Base-by-base conservation (phyloP, 2,888 invertebrate genomes). In the Choristoneura rosaceana region DNA sequence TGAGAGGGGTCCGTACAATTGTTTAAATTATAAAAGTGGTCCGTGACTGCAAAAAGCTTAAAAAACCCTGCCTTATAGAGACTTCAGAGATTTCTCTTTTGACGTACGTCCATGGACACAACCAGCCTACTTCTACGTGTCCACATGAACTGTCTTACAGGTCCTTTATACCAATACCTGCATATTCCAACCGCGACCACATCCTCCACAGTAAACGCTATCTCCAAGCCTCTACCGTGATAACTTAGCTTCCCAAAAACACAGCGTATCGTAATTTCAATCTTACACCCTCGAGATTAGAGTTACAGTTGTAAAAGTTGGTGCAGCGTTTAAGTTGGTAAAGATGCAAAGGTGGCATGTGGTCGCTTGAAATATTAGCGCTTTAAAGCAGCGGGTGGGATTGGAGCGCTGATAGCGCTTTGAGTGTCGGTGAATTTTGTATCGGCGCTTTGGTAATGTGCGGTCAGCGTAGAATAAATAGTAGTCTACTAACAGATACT, bases 171-270 rank as follows among this genome's bases (percentile, higher is more conserved):
- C 84, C 92, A 89, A 92, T 92, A 92, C 91, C 90, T 92, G 91
- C 93, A 93, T 93, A 93, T 93, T 93, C 92, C 92, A 87, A 86
- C 88, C 86, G 89, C 87, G 88, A 87, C 91, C 92, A 85, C 90
- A 87, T 85, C 88, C 80, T 81, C 87, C 88, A 89, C 80, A 87
- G 87, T 89, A 90, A 90, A 89, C 88, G 90, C 87, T 92, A 92
- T 92, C 93, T 92, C 87, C 87, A 82, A 83, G 80, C 71, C 50
- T 71, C 58, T 58, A 76, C 88, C 82, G 85, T 82, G 71, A 78
- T 82, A 78, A 74, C 73, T 74, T 71, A 76, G 63, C 80, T 70
- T 14, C 55, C 64, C 69, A 33, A 50, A 65, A 74, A 75, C 43
- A 4, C 15, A 14, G 34, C 67, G 5, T 70, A 74, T 71, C 74